A percentile compares a stretch with the other conserved stretches of the same genome.
Evolutionary conservation across 1,140 invertebrate genomes (phyloP).

Genomic region (Aphis craccivora): DNA sequence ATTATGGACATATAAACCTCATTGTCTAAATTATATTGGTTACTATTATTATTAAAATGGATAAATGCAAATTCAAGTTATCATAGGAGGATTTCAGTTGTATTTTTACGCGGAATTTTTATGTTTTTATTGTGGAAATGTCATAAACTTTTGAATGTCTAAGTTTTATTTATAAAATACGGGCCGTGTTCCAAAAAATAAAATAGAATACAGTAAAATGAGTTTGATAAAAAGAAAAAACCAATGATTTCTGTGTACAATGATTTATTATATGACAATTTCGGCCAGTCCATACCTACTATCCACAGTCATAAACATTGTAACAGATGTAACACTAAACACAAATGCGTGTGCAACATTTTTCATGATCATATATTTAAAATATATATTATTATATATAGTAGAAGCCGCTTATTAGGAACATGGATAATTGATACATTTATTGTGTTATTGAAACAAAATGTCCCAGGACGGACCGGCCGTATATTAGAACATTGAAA

Average conservation of each 20-base stretch:
- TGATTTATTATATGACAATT: background rate
- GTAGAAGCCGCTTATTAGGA: too few relatives aligned
- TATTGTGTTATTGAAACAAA: too few relatives aligned
- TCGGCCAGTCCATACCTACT: background rate
- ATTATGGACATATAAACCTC: background rate
- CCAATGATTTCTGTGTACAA: background rate
- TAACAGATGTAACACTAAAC: background rate
- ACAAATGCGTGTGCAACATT: background rate
- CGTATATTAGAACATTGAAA: too few relatives aligned
- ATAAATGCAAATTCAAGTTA: too few relatives aligned
- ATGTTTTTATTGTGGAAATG: background rate
- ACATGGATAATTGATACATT: too few relatives aligned
- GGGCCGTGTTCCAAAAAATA: background rate
- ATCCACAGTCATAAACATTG: background rate
- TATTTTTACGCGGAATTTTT: background rate
- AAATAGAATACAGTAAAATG: background rate
- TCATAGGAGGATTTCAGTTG: background rate
- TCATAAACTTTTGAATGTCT: background rate
- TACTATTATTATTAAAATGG: too few relatives aligned
- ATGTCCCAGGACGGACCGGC: too few relatives aligned
- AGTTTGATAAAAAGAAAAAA: background rate
- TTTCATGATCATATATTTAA: background rate
- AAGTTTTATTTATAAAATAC: conserved; percentile 32
- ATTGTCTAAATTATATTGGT: too few relatives aligned
- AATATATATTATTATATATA: too few relatives aligned